A percentile compares a stretch with the other conserved stretches of the same genome.
Evolutionary conservation across 2,888 invertebrate genomes (phyloP).

Genomic region (Cabera pusaria): DNA sequence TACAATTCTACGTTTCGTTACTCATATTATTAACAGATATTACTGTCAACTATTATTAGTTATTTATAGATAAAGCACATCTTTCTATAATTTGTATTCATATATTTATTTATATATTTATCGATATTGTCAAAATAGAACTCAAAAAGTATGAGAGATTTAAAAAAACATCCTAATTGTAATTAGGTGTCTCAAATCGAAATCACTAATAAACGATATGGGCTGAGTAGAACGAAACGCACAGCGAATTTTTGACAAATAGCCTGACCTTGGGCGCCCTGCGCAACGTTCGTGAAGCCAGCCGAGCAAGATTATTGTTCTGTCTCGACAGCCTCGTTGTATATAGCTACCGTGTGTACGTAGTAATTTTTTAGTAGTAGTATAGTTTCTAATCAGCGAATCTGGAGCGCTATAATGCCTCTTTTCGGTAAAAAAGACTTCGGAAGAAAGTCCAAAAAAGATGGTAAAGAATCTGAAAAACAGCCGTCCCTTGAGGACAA

Average conservation of each 20-base stretch:
- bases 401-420: slow-evolving; percentile 88
- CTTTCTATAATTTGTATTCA: too few relatives aligned
- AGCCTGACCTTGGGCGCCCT: slow-evolving; percentile 63
- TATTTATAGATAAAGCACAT: too few relatives aligned
- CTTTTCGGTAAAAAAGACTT: slow-evolving; percentile 95
- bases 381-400: slow-evolving; percentile 52
- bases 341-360: slow-evolving; percentile 59
- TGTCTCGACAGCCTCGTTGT: slow-evolving; percentile 48
- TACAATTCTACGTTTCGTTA: too few relatives aligned
- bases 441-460: slow-evolving; percentile 93
- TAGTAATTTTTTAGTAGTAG: slow-evolving; percentile 57
- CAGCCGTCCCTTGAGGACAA: slow-evolving; percentile 94
- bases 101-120: too few relatives aligned
- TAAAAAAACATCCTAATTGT: too few relatives aligned
- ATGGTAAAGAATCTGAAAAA: slow-evolving; percentile 89
- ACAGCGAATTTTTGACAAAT: slow-evolving; percentile 57
- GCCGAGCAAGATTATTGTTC: slow-evolving; percentile 52
- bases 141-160: too few relatives aligned
- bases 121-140: too few relatives aligned
- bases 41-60: too few relatives aligned
- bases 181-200: too few relatives aligned
- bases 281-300: slow-evolving; percentile 48
- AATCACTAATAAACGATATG: slow-evolving; percentile 13
- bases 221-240: slow-evolving; percentile 43
- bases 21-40: too few relatives aligned